Evolutionary conservation across 2,797 vertebrate genomes (phyloP).

Genomic region (Austrolebias charrua): DNA sequence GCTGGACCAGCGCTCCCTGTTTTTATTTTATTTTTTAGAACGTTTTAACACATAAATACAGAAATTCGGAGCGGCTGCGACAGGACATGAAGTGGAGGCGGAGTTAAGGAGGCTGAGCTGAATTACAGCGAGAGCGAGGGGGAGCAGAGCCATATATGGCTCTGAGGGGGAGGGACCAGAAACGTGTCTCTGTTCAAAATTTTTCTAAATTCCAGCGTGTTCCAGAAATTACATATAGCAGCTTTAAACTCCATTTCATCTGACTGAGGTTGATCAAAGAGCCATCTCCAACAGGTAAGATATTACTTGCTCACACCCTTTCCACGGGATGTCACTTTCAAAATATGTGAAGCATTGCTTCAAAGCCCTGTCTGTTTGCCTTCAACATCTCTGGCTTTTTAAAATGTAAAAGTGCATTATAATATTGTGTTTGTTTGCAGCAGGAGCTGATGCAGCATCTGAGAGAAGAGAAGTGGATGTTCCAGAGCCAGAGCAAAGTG

Average conservation of each 20-base stretch:
- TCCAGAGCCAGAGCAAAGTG: slow-evolving; percentile 52
- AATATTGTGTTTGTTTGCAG: slow-evolving; percentile 15
- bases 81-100: too few species aligned
- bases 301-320: neutral
- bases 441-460: slow-evolving; percentile 53
- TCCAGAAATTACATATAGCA: too few species aligned
- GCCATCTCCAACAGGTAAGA: neutral
- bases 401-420: slow-evolving; percentile 10
- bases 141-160: too few species aligned
- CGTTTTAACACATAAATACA: too few species aligned
- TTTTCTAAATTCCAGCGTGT: too few species aligned
- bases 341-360: neutral
- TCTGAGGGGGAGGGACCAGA: too few species aligned
- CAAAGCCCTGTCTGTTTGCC: neutral
- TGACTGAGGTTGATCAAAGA: neutral
- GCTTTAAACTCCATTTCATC: neutral
- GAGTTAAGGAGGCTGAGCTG: too few species aligned
- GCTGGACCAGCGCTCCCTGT: too few species aligned
- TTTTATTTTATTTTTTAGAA: too few species aligned
- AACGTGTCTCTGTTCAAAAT: too few species aligned
- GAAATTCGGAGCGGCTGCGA: too few species aligned
- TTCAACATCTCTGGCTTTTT: slow-evolving; percentile 4
- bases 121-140: too few species aligned
- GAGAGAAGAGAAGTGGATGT: slow-evolving; percentile 52
- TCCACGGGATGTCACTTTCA: neutral